These are phyloP conservation scores for Dipodomys spectabilis DNA, from an alignment of 2,113 vertebrate genomes.

Conservation along the genomic window DNA sequence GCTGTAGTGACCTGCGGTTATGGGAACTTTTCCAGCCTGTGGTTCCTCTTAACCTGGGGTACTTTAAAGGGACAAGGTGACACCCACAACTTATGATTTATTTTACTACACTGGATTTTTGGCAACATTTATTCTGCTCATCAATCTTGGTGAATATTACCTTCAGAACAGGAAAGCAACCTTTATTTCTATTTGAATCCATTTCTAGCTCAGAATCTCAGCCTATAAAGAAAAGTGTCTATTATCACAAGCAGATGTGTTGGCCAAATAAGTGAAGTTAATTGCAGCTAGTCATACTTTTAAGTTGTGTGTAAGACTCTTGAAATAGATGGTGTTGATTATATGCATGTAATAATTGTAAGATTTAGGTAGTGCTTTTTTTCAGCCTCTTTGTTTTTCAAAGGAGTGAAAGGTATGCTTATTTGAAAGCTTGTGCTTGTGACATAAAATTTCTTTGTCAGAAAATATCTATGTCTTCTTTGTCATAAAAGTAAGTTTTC, in stretches of 20 bases:
- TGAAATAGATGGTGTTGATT: slow-evolving; percentile 38
- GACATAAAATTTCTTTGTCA: background rate
- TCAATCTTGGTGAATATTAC: background rate
- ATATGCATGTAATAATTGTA: background rate
- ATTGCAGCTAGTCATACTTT: background rate
- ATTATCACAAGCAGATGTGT: background rate
- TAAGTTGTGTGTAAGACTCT: slow-evolving; percentile 12
- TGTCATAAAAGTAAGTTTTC: background rate
- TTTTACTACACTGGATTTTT: slow-evolving; percentile 13
- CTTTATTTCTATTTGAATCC: slow-evolving; percentile 47
- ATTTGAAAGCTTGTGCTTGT: background rate
- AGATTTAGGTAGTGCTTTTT: background rate
- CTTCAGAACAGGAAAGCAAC: slow-evolving; percentile 18
- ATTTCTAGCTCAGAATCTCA: background rate
- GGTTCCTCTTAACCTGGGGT: background rate
- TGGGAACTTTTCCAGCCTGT: background rate
- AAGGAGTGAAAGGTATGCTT: slow-evolving; percentile 1
- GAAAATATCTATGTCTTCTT: slow-evolving; percentile 26
- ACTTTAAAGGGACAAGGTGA: background rate
- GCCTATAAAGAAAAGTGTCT: background rate
- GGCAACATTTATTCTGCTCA: background rate
- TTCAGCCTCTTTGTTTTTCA: slow-evolving; percentile 47
- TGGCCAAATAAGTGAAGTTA: slow-evolving; percentile 31
- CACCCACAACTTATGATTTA: slow-evolving; percentile 8
- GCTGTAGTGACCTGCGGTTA: background rate